phyloP scores from a whole-genome alignment of 2,797 vertebrate species.

The Setipinna tenuifilis region DNA sequence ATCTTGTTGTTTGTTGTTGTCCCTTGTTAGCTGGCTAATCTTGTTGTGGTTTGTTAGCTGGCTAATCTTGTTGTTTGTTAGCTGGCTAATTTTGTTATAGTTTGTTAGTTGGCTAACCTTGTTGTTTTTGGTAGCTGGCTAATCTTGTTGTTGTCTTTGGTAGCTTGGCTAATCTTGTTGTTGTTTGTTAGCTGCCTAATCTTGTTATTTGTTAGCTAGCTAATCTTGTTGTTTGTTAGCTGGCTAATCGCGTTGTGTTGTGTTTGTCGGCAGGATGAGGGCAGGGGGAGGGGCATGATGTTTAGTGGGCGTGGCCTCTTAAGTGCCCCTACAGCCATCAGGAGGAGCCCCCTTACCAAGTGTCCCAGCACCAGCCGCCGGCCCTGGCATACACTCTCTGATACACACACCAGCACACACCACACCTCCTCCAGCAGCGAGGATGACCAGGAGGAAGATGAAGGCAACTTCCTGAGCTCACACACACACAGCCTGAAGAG shows the following conservation, averaged over 20 bases:
- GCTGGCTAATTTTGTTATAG: too few species aligned
- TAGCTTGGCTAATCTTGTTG: too few species aligned
- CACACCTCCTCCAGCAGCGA: not conserved
- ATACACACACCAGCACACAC: not conserved
- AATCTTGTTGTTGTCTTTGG: not conserved
- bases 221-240: too few species aligned
- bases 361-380: not conserved
- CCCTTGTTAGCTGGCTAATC: too few species aligned
- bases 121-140: too few species aligned
- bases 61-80: too few species aligned
- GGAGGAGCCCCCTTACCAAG: constrained; percentile 9
- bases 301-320: not conserved
- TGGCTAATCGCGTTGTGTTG: too few species aligned
- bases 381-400: constrained; percentile 83
- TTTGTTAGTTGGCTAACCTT: too few species aligned
- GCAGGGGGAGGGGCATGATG: not conserved
- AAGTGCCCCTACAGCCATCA: not conserved
- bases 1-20: too few species aligned
- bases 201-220: too few species aligned
- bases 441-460: not conserved
- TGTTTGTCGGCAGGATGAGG: not conserved
- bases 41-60: too few species aligned
- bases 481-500: not conserved
- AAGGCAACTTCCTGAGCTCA: not conserved
- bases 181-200: too few species aligned